Evolutionary conservation across 2,888 invertebrate genomes (phyloP), one percentile per base, ranked within the genome.

Genomic region (Hypomecis atomaria): DNA sequence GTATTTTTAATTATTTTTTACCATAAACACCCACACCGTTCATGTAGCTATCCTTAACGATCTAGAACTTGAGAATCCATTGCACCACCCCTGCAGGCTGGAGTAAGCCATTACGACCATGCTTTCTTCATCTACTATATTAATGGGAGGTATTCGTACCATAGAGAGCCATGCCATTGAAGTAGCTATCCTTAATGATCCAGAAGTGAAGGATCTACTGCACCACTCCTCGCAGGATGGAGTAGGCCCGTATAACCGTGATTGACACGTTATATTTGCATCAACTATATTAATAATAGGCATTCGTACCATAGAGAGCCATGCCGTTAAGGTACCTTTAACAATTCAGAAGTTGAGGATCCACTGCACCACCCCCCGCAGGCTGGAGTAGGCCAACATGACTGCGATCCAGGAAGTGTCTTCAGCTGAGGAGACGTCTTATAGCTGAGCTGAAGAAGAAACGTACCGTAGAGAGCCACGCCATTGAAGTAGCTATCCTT

Each of bases 321-420:
- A 23, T 3, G 23, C 23, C 23, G 23, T 23, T 23, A 23, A 23
- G 3, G 23, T 23, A 23, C 1, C 23, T 2, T 23, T 23, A 23
- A 23, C 23, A 23, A 23, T 23, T 3, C 23, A 23, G 3, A 23
- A 23, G 23, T 23, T 23, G 23, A 89, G 37, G 11, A 90, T 42
- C 90, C 90, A 91, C 62, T 84, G 87, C 7, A 91, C 86, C 1
- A 90, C 61, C 0, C 87, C 90, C 9, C 91, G 72, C 57, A 83
- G 65, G 75, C 89, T 89, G 62, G 69, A 37, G 71, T 85, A 92
- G 0, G 89, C 88, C 61, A 91, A 69, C 1, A 87, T 62, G 4
- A 90, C 71, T 0, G 89, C 71, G n/a, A 90, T 83, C 92, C n/a
- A n/a, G n/a, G n/a, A n/a, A n/a, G 90, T 91, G 62, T 92, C 89